These are phyloP conservation scores for Dicyrtomina minuta DNA, from an alignment of 2,888 invertebrate species.

Conservation along the genomic window DNA sequence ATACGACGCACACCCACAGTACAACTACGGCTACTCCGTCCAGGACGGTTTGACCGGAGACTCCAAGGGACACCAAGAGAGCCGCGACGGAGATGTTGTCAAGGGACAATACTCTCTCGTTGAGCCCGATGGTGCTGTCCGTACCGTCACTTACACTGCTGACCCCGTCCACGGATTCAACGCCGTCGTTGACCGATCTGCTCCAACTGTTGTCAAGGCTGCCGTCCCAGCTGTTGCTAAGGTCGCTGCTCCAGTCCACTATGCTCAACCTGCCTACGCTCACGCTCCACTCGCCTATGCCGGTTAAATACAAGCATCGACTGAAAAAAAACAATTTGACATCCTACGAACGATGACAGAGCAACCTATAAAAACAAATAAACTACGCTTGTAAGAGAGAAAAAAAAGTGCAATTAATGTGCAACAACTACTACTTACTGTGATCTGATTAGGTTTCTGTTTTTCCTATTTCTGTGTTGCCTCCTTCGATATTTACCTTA, in stretches of 20 bases:
- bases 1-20: conserved; percentile 42
- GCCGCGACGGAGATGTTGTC: conserved; percentile 32
- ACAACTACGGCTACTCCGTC: conserved; percentile 38
- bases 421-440: no score
- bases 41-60: conserved; percentile 41
- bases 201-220: conserved; percentile 11
- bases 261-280: background rate
- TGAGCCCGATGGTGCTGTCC: conserved; percentile 37
- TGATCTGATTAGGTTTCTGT: no score
- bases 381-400: no score
- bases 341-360: no score
- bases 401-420: no score
- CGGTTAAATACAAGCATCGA: no score
- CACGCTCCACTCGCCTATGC: conserved; percentile 7
- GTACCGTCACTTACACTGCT: conserved; percentile 37
- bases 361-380: no score
- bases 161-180: conserved; percentile 37
- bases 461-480: no score
- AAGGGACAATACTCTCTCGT: conserved; percentile 37
- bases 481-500: no score
- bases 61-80: conserved; percentile 23
- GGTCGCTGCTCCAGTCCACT: conserved; percentile 1
- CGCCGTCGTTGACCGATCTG: conserved; percentile 32
- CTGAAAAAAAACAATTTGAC: no score
- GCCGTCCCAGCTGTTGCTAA: conserved; percentile 3